Evolutionary conservation across 1,140 invertebrate species (phyloP), one percentile per base, ranked within the genome.

Genomic region (Pteromalus puparum): DNA sequence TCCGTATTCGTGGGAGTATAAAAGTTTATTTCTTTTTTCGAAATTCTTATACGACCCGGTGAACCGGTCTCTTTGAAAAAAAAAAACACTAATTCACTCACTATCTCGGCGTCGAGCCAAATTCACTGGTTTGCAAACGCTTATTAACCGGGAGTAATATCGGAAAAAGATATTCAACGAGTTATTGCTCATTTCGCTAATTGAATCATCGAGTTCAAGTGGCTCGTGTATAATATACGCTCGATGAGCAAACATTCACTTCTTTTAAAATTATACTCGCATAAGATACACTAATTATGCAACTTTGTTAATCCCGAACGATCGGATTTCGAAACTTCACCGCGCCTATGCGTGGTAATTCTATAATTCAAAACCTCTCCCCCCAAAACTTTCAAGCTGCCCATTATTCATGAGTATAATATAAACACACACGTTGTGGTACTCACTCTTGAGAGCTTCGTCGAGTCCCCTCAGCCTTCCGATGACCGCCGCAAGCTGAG

Each of bases 381-480:
- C 21, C 21, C 53, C 18, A 0, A 61, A 61, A 61, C 9, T 12
- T 42, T 24, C 61, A 18, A 26, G 12, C 68, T 30, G 30, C 15
- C 24, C 6, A 1, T 68, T 24, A 18, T 68, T 30, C 68, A 18
- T 12, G 82, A 34, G 6, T 34, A 34, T 18, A 61, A 34, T 18
- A 61, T 61, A 61, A n/a, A 1, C 6, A 61, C 21, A 61, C 21
- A 13, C 26, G 26, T n/a, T 61, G n/a, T 28, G 24, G 26, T 85
- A 92, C 94, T 94, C 91, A 98, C 98, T 95, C 94, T 97, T 96
- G 5, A 99, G 93, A 1, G 97, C 97, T 68, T 95, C 94, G 92
- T 99, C 97, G 85, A 99, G 96, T n/a, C 97, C 98, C 85, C 95
- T 95, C 77, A 99, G 93, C 89, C 97, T 95, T 26, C 97, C 97